Evolutionary conservation across 2,888 invertebrate genomes (phyloP).

Genomic region (Neria commutata): DNA sequence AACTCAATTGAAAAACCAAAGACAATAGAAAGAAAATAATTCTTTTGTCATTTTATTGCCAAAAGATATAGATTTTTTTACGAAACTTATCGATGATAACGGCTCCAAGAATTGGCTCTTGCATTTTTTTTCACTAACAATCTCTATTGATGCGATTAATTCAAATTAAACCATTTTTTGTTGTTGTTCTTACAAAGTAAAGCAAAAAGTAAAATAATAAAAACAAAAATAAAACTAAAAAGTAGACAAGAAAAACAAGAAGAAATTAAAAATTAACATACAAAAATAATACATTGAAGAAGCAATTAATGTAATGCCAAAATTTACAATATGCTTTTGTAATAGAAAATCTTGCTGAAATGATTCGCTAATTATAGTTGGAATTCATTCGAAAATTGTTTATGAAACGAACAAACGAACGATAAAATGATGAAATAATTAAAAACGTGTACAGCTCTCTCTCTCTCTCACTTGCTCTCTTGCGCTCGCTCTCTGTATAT

Average conservation of each 20-base stretch:
- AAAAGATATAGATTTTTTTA: conserved; percentile 63
- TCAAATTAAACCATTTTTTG: conserved; percentile 50
- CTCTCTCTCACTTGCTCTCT: conserved; percentile 22
- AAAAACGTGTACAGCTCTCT: conserved; percentile 40
- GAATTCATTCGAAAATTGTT: too few relatives aligned
- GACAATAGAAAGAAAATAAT: conserved; percentile 47
- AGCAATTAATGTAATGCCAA: conserved; percentile 1
- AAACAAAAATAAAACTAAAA: conserved; percentile 25
- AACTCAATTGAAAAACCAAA: conserved; percentile 17
- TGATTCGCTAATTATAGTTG: too few relatives aligned
- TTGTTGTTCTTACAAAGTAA: conserved; percentile 49
- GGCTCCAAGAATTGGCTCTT: conserved; percentile 63
- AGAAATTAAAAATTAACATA: neutral
- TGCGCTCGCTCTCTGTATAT: conserved; percentile 23
- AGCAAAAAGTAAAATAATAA: conserved; percentile 28
- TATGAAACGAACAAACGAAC: conserved; percentile 30
- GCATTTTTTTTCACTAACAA: conserved; percentile 42
- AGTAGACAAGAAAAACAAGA: conserved; percentile 26
- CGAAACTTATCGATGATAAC: conserved; percentile 64
- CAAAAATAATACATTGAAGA: conserved; percentile 4
- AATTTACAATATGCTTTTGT: conserved; percentile 56
- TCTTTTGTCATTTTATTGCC: conserved; percentile 63
- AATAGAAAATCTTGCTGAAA: conserved; percentile 50
- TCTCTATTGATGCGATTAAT: conserved; percentile 36
- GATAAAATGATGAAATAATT: conserved; percentile 57